Base-by-base conservation (phyloP, 2,113 vertebrate genomes). In the Orcinus orca region DNA sequence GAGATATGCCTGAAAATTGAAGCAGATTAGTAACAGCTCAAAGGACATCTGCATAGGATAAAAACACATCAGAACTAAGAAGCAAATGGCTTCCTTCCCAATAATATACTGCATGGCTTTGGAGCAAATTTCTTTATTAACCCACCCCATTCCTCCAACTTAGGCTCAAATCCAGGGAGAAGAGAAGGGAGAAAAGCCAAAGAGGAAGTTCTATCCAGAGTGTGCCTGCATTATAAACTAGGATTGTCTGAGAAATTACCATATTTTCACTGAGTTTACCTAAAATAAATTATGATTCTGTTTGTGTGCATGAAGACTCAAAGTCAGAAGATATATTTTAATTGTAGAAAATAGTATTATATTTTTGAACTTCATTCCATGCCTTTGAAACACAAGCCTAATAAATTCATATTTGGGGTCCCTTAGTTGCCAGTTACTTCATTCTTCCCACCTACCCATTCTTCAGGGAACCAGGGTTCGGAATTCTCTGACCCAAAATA, bases 251-350 rank as follows among this genome's bases (percentile, higher is more conserved):
- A 86, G n/a, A 83, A 96, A 83, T 77, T 17, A 60, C 26, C 3
- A 2, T 58, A 58, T 31, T 60, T 84, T 81, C 50, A 47, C 0
- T 47, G 83, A 80, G 50, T 58, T 89, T 70, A 85, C 6, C 50
- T 63, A 44, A 80, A 85, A 67, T 76, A 96, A 95, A 38, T 93
- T 50, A 86, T 38, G 36, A 55, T 73, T 79, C 80, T 88, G 14
- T 80, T 82, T 67, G 8, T 88, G 44, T 44, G 8, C 25, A 50
- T 63, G 71, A 68, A 55, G n/a, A 8, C 65, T 80, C 47, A 80
- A 63, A n/a, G 1, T 38, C 60, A 85, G 79, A 80, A 91, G 79
- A 77, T n/a, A 2, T 41, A 33, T 73, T 91, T 70, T 70, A 36
- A 55, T 80, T 68, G 67, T 44, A 88, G 41, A 93, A 88, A 89